Conservation (phyloP, 2,888 invertebrate genomes). For the Ichneumon xanthorius region DNA sequence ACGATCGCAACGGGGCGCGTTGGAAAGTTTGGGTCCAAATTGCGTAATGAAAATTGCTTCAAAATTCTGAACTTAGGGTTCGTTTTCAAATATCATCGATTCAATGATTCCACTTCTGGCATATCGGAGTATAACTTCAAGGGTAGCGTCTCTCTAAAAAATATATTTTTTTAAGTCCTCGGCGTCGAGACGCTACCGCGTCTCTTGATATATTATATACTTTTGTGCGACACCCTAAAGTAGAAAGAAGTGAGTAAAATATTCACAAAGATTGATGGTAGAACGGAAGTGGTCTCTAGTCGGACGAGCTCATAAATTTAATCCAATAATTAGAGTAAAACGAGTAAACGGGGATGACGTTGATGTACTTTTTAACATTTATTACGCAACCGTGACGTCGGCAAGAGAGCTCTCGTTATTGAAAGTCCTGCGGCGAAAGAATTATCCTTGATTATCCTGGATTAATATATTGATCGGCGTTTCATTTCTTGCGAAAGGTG, state of each 20-base stretch:
- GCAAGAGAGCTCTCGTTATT: not conserved
- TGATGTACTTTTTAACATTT: not conserved
- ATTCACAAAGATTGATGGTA: constrained; percentile 1
- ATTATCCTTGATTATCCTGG: not conserved
- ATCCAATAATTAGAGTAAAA: constrained; percentile 2
- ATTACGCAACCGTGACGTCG: not conserved
- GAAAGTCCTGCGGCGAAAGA: not conserved
- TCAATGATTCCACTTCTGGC: no score
- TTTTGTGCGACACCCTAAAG: not conserved
- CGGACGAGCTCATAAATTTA: constrained; percentile 6
- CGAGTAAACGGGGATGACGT: constrained; percentile 6
- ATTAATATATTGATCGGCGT: constrained; percentile 8
- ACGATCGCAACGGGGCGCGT: no score
- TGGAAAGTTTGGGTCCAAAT: no score
- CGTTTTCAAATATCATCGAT: no score
- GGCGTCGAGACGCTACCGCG: no score
- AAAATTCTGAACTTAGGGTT: no score
- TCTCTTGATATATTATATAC: no score
- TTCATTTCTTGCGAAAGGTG: not conserved
- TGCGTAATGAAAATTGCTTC: no score
- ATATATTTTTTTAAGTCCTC: no score
- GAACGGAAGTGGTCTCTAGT: not conserved
- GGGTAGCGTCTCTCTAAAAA: no score
- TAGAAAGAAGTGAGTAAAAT: not conserved
- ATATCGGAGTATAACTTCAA: no score